Base-by-base conservation (phyloP, 2,797 vertebrate species). In the Percopsis omiscomaycus region DNA sequence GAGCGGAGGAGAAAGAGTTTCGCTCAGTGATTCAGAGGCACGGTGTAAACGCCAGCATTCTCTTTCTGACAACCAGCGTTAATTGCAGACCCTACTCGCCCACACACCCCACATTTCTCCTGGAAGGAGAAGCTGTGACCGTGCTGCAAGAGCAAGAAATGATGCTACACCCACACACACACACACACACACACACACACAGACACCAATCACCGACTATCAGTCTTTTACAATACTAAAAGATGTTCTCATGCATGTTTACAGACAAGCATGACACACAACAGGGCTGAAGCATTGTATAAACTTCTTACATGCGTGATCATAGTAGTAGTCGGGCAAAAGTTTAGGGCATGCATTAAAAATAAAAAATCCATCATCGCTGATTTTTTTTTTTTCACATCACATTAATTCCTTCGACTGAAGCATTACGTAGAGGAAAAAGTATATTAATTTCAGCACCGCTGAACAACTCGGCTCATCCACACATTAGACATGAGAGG, bases 21-120 rank as follows among this genome's bases (percentile, higher is more conserved):
- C 76, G 80, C 89, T 89, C 85, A 89, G 86, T 90, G 89, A 91
- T 91, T 92, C 90, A 92, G 87, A 89, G 86, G 87, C 87, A 88
- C 81, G 84, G 82, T 89, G 89, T 93, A 90, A 93, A 92, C 88
- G 89, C 86, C 89, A 91, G 89, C 88, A 89, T 91, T 93, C 91
- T 91, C 90, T 86, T 84, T 90, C 90, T 92, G 89, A 92, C 90
- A 92, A 89, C 89, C 91, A 62, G 89, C 89, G 83, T 92, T 93
- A 92, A 94, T 92, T 92, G 90, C 91, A 89, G 91, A 92, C 92
- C 92, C 88, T 84, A 90, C 90, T 91, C 90, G 88, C 92, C 92
- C 92, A 92, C 92, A 90, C 90, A 89, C 91, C 91, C 86, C 88
- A 90, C 88, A 88, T 89, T 86, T 88, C 84, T 89, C 85, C 88